Evolutionary conservation across 35 echinoderm and acorn worm genomes (phyloP).

Genomic region (Acanthaster planci): DNA sequence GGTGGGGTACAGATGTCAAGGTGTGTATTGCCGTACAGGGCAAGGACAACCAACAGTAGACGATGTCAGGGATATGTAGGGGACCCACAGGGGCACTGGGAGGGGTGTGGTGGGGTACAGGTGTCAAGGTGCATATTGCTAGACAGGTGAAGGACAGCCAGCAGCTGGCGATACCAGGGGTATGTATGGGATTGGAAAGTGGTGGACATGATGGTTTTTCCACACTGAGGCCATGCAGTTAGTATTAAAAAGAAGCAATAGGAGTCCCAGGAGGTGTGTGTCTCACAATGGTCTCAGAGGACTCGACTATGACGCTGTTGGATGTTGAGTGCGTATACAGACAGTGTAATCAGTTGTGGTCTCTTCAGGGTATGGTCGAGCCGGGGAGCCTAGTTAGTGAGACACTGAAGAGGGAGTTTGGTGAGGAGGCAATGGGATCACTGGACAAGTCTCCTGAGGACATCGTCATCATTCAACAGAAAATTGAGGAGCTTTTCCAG

Average conservation of each 20-base stretch:
- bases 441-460: constrained; percentile 76
- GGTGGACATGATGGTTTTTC: no score
- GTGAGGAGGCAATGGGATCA: constrained; percentile 86
- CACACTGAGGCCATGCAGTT: no score
- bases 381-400: constrained; percentile 81
- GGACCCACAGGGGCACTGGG: neutral
- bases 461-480: constrained; percentile 31
- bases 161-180: constrained; percentile 94
- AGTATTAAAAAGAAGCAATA: no score
- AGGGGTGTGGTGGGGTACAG: neutral
- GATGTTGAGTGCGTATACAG: no score
- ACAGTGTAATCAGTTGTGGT: neutral
- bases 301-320: no score
- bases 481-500: constrained; percentile 64
- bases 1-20: constrained; percentile 30
- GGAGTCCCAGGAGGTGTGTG: neutral
- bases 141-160: constrained; percentile 86
- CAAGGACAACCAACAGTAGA: constrained; percentile 90
- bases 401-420: constrained; percentile 81
- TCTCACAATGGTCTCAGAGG: no score
- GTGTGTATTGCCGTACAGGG: constrained; percentile 93
- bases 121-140: constrained; percentile 75
- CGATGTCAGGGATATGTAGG: constrained; percentile 81
- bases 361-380: constrained; percentile 87
- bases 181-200: constrained; percentile 26